Evolutionary conservation across 2,797 vertebrate genomes (phyloP).

Genomic region (Varecia variegata): DNA sequence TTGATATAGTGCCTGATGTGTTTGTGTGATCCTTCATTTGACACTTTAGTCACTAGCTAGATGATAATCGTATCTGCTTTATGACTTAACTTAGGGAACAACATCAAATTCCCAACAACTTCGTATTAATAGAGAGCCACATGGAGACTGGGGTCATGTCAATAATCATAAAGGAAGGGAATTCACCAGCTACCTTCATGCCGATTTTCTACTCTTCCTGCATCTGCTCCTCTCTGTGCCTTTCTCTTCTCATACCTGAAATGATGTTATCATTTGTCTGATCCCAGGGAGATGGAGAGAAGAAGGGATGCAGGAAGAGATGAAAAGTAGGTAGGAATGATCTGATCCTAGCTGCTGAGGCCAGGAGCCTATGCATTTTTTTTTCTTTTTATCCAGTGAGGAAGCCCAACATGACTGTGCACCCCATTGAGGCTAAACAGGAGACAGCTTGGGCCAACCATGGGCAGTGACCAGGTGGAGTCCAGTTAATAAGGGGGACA

Average conservation of each 20-base stretch:
- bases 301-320: too few relatives aligned
- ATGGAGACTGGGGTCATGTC: background rate
- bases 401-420: rapidly evolving
- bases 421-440: background rate
- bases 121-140: background rate
- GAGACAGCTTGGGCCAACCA: background rate
- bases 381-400: background rate
- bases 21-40: background rate
- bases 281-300: background rate
- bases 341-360: background rate
- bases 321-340: background rate
- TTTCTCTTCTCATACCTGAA: background rate
- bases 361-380: too few relatives aligned
- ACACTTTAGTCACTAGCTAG: background rate
- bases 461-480: background rate
- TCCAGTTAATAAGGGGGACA: background rate
- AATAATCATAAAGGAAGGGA: background rate
- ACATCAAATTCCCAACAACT: background rate
- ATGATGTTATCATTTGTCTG: background rate
- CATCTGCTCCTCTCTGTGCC: background rate
- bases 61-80: background rate
- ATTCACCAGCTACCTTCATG: background rate
- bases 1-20: background rate
- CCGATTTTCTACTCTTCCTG: background rate
- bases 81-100: background rate